Base-by-base conservation (phyloP, 1,140 invertebrate genomes). In the Phymastichus coffea region DNA sequence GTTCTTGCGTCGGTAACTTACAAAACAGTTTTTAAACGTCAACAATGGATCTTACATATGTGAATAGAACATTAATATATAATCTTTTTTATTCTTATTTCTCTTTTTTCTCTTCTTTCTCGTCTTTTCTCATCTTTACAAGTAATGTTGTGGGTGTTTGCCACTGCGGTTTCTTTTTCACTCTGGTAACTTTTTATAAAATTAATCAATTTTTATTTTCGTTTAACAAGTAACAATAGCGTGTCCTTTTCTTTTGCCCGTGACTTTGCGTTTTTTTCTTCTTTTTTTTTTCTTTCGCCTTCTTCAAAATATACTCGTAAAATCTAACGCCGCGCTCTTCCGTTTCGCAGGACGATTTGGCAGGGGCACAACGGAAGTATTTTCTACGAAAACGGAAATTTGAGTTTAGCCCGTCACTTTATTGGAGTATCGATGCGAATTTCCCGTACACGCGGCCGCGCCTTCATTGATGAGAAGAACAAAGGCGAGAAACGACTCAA, bases 131-230 rank as follows among this genome's bases (percentile, higher is more conserved):
- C 17, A 43, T 12, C 12, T 7, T 44, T 44, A n/a, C n/a, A n/a
- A n/a, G n/a, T n/a, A n/a, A n/a, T n/a, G n/a, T n/a, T n/a, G n/a
- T n/a, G n/a, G n/a, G n/a, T n/a, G n/a, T n/a, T n/a, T n/a, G n/a
- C n/a, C n/a, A n/a, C n/a, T n/a, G n/a, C n/a, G n/a, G n/a, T n/a
- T n/a, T n/a, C n/a, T n/a, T n/a, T n/a, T n/a, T n/a, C n/a, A n/a
- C 30, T 47, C 30, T 38, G 37, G 43, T 22, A 47, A 48, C 37
- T 49, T 57, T 33, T 33, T 51, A 58, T 58, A 51, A 51, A 51
- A 58, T 58, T 58, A 58, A 49, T 57, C 35, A 57, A 58, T 58
- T 43, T n/a, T n/a, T n/a, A n/a, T n/a, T n/a, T n/a, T 35, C 33
- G 20, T 58, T 28, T 51, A 58, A 51, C 47, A 35, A n/a, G 10